These are phyloP conservation scores for Andrena praecox DNA, from an alignment of 2,888 invertebrate genomes.

Conservation along the genomic window DNA sequence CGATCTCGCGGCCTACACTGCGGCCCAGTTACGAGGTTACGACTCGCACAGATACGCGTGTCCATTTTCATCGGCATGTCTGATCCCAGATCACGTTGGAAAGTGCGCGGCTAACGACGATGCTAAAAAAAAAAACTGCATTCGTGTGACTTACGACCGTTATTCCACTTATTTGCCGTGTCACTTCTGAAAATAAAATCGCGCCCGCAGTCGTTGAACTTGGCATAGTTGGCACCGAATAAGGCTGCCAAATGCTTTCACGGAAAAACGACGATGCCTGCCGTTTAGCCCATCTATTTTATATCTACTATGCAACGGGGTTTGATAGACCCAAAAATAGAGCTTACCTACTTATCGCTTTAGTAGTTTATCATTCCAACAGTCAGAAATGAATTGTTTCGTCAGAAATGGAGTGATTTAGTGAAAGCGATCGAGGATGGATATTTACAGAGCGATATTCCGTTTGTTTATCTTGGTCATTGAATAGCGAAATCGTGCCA, in stretches of 20 bases:
- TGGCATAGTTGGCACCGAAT: conserved; percentile 29
- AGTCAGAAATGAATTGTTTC: background rate
- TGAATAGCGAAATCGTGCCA: conserved; percentile 21
- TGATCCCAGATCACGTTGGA: too few relatives aligned
- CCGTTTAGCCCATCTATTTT: conserved; percentile 1
- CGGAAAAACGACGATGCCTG: conserved; percentile 14
- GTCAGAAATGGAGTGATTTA: too few relatives aligned
- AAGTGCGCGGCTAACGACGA: too few relatives aligned
- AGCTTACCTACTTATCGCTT: background rate
- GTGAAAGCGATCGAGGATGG: background rate
- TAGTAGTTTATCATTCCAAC: too few relatives aligned
- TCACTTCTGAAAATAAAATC: conserved; percentile 11
- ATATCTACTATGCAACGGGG: background rate
- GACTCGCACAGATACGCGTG: background rate
- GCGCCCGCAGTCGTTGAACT: conserved; percentile 33
- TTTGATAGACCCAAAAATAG: background rate
- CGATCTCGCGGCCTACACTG: conserved; percentile 73
- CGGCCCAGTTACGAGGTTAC: conserved; percentile 60
- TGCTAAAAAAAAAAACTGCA: background rate
- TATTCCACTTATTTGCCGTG: background rate
- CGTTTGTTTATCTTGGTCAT: conserved; percentile 20
- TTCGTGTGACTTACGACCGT: background rate
- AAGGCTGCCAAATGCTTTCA: conserved; percentile 33
- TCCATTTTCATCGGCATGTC: background rate
- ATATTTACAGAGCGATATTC: background rate